phyloP scores from a whole-genome alignment of 2,797 vertebrate species.

The Muscicapa comitata region DNA sequence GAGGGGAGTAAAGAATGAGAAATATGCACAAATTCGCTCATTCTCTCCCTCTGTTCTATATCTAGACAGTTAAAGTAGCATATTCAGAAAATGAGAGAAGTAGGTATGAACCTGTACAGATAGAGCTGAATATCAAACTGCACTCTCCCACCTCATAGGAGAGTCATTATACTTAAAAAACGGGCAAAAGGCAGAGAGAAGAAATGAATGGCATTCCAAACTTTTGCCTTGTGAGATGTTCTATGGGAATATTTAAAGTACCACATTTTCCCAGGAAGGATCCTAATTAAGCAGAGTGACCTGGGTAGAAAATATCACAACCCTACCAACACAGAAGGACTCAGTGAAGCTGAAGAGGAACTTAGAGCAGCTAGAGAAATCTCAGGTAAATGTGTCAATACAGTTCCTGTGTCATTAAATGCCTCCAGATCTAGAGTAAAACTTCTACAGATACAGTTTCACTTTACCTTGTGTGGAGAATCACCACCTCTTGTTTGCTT shows the following conservation, averaged over 20 bases:
- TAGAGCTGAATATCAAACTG: neutral
- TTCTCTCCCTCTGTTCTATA: neutral
- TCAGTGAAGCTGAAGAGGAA: neutral
- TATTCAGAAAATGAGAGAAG: neutral
- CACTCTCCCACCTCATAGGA: neutral
- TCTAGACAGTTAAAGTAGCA: neutral
- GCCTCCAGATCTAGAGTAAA: neutral
- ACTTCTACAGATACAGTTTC: neutral
- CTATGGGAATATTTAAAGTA: neutral
- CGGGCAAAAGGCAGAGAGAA: neutral
- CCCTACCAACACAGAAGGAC: neutral
- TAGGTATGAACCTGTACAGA: neutral
- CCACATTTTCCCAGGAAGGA: neutral
- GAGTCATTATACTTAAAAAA: neutral
- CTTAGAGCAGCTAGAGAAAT: neutral
- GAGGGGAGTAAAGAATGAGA: conserved; percentile 14
- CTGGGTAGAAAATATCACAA: neutral
- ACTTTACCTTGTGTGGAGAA: neutral
- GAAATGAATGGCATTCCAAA: neutral
- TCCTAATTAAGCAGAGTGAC: neutral
- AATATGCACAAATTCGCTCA: neutral
- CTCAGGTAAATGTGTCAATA: neutral
- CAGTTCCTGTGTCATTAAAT: neutral
- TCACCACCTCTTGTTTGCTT: neutral
- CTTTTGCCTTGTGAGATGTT: neutral